Evolutionary conservation across 2,797 vertebrate genomes (phyloP).

Genomic region (Acestrorhynchus altus): DNA sequence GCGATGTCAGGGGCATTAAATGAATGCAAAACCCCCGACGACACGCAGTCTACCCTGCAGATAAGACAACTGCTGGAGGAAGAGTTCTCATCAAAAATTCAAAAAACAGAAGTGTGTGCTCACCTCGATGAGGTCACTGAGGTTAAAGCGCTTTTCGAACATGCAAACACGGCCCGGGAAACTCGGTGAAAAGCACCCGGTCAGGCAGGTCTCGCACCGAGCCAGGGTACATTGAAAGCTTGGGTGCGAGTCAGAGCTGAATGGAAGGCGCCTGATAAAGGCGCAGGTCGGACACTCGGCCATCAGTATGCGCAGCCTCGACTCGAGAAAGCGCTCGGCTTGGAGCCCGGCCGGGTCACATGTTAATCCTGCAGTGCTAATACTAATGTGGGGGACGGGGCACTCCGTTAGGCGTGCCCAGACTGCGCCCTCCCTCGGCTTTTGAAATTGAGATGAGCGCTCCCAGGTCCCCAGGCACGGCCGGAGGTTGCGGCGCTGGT

Average conservation of each 20-base stretch:
- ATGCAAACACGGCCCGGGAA: neutral
- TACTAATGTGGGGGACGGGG: slow-evolving; percentile 32
- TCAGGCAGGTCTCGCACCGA: neutral
- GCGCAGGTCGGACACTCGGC: slow-evolving; percentile 75
- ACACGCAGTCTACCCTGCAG: slow-evolving; percentile 25
- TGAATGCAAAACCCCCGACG: slow-evolving; percentile 18
- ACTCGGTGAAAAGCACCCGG: neutral
- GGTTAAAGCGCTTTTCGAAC: slow-evolving; percentile 41
- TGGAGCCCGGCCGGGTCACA: slow-evolving; percentile 77
- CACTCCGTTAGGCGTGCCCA: slow-evolving; percentile 74
- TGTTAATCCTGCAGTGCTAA: slow-evolving; percentile 74
- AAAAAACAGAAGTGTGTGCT: neutral
- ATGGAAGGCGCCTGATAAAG: slow-evolving; percentile 74
- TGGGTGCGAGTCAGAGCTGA: slow-evolving; percentile 59
- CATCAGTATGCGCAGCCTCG: slow-evolving; percentile 82
- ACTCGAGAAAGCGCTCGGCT: slow-evolving; percentile 70
- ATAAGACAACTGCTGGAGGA: slow-evolving; percentile 28
- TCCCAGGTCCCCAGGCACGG: slow-evolving; percentile 58
- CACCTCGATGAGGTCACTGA: slow-evolving; percentile 37
- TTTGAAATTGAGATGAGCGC: slow-evolving; percentile 81
- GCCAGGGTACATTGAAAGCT: neutral
- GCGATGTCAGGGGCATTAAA: slow-evolving; percentile 28
- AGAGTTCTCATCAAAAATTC: neutral
- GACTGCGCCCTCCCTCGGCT: slow-evolving; percentile 71
- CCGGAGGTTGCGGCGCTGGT: slow-evolving; percentile 45